Evolutionary conservation across 2,113 vertebrate genomes (phyloP).

Genomic region (Paradoxurus hermaphroditus): DNA sequence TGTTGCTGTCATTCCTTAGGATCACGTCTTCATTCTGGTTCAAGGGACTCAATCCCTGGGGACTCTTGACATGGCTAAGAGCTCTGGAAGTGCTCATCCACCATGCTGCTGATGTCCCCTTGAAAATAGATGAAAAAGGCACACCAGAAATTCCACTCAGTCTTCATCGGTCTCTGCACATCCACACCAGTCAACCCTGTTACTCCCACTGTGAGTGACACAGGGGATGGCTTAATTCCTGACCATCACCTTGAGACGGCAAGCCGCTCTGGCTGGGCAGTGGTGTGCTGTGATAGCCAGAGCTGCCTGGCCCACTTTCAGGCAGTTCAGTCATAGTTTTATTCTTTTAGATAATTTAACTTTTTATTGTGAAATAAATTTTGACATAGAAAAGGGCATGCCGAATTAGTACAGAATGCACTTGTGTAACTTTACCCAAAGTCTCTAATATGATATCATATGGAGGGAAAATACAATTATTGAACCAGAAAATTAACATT

Average conservation of each 20-base stretch:
- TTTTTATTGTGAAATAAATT: background rate
- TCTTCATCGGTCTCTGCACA: slow-evolving; percentile 77
- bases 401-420: background rate
- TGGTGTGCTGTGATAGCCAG: background rate
- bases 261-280: background rate
- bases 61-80: slow-evolving; percentile 82
- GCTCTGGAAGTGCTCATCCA: slow-evolving; percentile 91
- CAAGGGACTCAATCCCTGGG: slow-evolving; percentile 77
- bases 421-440: background rate
- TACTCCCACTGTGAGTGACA: slow-evolving; percentile 76
- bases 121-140: slow-evolving; percentile 93
- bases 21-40: slow-evolving; percentile 61
- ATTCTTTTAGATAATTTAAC: background rate
- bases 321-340: background rate
- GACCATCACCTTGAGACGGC: background rate
- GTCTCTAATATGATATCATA: background rate
- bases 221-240: slow-evolving; percentile 37
- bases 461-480: background rate
- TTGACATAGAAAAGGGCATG: background rate
- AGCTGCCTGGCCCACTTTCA: background rate
- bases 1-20: slow-evolving; percentile 39
- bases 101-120: slow-evolving; percentile 91
- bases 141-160: slow-evolving; percentile 82
- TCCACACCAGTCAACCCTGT: slow-evolving; percentile 56
- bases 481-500: background rate